phyloP scores from a whole-genome alignment of 2,113 vertebrate genomes.

The Myotis lucifugus region DNA sequence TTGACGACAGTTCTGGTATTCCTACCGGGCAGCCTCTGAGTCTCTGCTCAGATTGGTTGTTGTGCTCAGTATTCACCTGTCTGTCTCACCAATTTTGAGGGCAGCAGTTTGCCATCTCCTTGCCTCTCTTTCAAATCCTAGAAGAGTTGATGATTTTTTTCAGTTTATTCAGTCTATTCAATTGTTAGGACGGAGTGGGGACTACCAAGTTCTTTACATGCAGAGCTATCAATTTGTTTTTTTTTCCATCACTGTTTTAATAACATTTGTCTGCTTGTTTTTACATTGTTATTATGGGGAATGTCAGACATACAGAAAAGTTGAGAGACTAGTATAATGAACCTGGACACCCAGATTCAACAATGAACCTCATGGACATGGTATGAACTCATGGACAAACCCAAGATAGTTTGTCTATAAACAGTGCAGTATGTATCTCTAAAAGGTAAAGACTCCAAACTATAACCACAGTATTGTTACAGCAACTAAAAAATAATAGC shows the following conservation, averaged over 20 bases:
- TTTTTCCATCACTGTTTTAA: not conserved
- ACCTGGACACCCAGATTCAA: not conserved
- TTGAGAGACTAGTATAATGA: not conserved
- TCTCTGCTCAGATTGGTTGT: not conserved
- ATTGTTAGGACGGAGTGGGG: not conserved
- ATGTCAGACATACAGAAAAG: not conserved
- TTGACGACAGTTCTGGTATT: not conserved
- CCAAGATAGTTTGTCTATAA: not conserved
- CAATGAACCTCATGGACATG: not conserved
- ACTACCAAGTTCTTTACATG: not conserved
- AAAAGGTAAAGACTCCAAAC: not conserved
- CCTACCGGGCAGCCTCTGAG: not conserved
- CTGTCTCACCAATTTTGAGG: not conserved
- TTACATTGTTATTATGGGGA: not conserved
- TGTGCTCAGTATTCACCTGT: not conserved
- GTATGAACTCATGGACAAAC: not conserved
- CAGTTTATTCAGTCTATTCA: not conserved
- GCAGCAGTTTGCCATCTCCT: not conserved
- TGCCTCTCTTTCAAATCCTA: not conserved
- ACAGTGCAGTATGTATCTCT: not conserved
- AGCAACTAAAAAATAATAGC: not conserved
- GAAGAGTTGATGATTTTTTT: not conserved
- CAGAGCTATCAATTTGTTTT: not conserved
- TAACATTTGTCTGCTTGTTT: not conserved
- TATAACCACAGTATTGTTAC: not conserved